Conservation (phyloP, 2,888 invertebrate genomes). For the Phania funesta region DNA sequence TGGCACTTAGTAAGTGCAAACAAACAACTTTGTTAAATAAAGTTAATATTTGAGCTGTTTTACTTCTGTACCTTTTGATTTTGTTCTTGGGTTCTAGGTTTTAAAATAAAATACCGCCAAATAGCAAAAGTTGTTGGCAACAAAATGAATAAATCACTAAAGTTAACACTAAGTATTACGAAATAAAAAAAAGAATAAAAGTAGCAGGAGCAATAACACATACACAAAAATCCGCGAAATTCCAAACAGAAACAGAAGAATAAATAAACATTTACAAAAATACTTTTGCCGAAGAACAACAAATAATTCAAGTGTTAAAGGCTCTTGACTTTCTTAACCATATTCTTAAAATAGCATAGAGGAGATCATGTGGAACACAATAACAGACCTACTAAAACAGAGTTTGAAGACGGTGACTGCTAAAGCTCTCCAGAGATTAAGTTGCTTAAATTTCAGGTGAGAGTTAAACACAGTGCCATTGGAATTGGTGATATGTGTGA, state of each 20-base stretch:
- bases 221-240: background rate
- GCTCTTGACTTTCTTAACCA: constrained; percentile 59
- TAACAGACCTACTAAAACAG: no score
- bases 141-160: constrained; percentile 63
- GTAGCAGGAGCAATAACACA: background rate
- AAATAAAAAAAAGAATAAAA: background rate
- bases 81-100: constrained; percentile 3
- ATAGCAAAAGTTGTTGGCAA: constrained; percentile 52
- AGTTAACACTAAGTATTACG: constrained; percentile 48
- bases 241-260: background rate
- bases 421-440: no score
- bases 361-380: no score
- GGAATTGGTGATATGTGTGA: no score
- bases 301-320: constrained; percentile 58
- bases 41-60: constrained; percentile 58
- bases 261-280: constrained; percentile 24
- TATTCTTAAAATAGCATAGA: constrained; percentile 11
- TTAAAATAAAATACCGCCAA: constrained; percentile 48
- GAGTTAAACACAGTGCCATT: no score
- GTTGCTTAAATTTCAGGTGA: no score
- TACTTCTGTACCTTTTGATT: background rate
- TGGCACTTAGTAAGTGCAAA: constrained; percentile 58
- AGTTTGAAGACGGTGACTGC: no score
- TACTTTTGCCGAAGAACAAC: constrained; percentile 20
- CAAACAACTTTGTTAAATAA: constrained; percentile 57